Evolutionary conservation across 2,888 invertebrate species (phyloP).

Genomic region (Dryobotodes eremita): DNA sequence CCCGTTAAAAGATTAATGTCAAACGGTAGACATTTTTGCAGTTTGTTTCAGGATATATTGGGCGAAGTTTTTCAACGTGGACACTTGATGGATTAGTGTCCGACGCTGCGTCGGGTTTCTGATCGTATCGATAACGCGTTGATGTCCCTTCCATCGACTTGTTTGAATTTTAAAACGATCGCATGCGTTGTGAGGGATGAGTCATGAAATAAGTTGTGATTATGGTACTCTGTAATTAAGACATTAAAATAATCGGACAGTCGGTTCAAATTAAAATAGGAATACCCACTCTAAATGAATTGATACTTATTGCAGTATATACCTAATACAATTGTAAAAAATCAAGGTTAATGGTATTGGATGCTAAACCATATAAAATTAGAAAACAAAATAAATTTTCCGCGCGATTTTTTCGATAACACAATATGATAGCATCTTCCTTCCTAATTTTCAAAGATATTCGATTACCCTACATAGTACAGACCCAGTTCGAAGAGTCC

Average conservation of each 20-base stretch:
- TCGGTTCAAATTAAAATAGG: neutral
- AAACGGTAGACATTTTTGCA: conserved; percentile 47
- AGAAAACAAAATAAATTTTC: neutral
- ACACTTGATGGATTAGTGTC: conserved; percentile 60
- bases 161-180: conserved; percentile 17
- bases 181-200: neutral
- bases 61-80: conserved; percentile 37
- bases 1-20: conserved; percentile 52
- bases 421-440: conserved; percentile 20
- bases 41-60: conserved; percentile 42
- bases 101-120: conserved; percentile 27
- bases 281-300: neutral
- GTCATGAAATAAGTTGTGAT: neutral
- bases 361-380: neutral
- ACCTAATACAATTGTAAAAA: neutral
- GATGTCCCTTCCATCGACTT: conserved; percentile 41
- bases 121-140: conserved; percentile 51
- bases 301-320: neutral
- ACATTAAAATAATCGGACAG: neutral
- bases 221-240: no score
- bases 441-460: conserved; percentile 42
- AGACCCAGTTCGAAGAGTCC: conserved; percentile 36
- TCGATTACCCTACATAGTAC: conserved; percentile 48
- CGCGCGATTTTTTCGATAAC: neutral
- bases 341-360: neutral